phyloP scores from a whole-genome alignment of 1,140 invertebrate species.

The Doryteuthis pealeii region DNA sequence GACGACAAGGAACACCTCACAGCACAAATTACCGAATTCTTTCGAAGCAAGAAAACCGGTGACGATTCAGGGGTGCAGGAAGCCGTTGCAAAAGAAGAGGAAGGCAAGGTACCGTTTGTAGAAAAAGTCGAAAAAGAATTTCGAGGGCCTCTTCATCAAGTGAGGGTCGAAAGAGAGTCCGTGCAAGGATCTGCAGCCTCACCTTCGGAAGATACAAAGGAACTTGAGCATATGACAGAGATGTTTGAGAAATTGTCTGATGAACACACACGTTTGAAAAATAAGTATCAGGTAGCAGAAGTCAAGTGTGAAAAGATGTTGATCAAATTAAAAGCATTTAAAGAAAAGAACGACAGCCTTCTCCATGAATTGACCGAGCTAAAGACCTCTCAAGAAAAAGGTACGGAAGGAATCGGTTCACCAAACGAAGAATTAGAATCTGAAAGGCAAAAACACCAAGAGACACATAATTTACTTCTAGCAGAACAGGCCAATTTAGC shows the following conservation, averaged over 20 bases:
- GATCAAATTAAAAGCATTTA: conserved; percentile 53
- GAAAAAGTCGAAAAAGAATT: neutral
- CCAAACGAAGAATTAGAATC: neutral
- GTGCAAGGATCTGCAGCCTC: neutral
- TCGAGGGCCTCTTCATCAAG: neutral
- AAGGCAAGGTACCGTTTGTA: neutral
- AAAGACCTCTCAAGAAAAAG: neutral
- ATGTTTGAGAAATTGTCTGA: conserved; percentile 22
- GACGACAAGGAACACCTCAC: too few species aligned
- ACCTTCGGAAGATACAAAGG: neutral
- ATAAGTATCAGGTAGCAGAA: conserved; percentile 36
- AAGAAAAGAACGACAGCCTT: conserved; percentile 53
- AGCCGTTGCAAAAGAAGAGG: too few species aligned
- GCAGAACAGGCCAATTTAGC: too few species aligned
- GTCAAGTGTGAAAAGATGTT: conserved; percentile 56
- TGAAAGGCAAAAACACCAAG: neutral
- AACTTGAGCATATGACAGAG: conserved; percentile 5
- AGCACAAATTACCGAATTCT: too few species aligned
- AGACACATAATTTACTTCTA: neutral
- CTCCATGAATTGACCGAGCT: conserved; percentile 25
- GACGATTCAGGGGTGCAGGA: too few species aligned
- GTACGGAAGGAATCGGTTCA: neutral
- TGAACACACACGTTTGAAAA: conserved; percentile 38
- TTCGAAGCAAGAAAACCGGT: too few species aligned
- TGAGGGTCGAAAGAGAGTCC: neutral